Evolutionary conservation across 2,113 vertebrate species (phyloP).

Genomic region (Nesoenas mayeri): DNA sequence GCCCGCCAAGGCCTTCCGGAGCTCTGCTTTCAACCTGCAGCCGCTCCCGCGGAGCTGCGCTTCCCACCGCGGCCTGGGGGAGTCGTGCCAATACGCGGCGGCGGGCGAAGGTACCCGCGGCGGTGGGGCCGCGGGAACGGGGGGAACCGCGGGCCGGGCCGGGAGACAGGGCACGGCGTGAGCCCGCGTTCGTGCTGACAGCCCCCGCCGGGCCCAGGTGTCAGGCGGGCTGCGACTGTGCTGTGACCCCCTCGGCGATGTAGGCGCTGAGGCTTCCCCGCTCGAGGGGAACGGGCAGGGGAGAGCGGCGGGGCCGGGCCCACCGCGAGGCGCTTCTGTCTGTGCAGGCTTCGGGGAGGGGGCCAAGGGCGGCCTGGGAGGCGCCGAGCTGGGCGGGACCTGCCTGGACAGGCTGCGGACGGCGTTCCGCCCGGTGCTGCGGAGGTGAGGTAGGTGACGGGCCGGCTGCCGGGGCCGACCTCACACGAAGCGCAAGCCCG

Average conservation of each 20-base stretch:
- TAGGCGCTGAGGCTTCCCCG: background rate
- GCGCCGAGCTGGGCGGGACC: slow-evolving; percentile 68
- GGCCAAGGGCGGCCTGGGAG: slow-evolving; percentile 64
- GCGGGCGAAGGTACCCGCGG: slow-evolving; percentile 84
- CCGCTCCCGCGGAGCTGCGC: slow-evolving; percentile 82
- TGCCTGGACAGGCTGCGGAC: slow-evolving; percentile 80
- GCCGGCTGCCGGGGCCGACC: background rate
- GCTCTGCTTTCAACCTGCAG: slow-evolving; percentile 78
- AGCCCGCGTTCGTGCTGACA: background rate
- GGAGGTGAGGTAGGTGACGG: slow-evolving; percentile 84
- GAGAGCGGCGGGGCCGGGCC: background rate
- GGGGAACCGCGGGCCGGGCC: background rate
- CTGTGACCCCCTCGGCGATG: background rate
- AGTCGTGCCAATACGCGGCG: slow-evolving; percentile 82
- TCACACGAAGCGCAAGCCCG: background rate
- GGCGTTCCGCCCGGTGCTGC: slow-evolving; percentile 88
- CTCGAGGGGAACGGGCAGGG: background rate
- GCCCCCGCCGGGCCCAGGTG: background rate
- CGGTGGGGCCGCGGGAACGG: slow-evolving; percentile 12
- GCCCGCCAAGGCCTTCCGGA: slow-evolving; percentile 78
- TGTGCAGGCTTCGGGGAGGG: slow-evolving; percentile 72
- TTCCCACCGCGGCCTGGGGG: slow-evolving; percentile 77
- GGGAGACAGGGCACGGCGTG: background rate
- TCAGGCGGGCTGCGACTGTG: background rate
- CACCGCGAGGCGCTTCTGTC: background rate